These are phyloP conservation scores for Callosobruchus maculatus DNA, from an alignment of 2,888 invertebrate species.

Conservation along the genomic window DNA sequence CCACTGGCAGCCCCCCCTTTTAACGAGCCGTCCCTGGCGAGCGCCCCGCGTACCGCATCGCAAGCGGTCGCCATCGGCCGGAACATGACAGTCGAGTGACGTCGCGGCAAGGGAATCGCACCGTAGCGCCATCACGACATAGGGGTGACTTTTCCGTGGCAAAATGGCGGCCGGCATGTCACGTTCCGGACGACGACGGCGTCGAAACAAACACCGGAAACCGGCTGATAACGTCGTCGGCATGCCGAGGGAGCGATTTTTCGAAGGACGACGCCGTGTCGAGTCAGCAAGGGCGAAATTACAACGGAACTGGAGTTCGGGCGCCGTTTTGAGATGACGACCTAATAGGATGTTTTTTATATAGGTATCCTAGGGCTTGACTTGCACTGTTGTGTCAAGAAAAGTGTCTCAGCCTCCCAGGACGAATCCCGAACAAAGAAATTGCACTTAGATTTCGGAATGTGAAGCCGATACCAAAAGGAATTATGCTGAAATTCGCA, in stretches of 20 bases:
- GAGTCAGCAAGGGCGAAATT: conserved; percentile 8
- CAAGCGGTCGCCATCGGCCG: neutral
- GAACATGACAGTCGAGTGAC: conserved; percentile 10
- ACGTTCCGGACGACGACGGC: neutral
- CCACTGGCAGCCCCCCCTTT: neutral
- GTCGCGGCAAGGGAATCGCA: conserved; percentile 17
- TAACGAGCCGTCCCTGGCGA: neutral
- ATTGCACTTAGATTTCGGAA: too few species aligned
- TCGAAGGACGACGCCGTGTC: neutral
- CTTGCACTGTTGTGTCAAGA: too few species aligned
- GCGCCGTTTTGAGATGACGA: neutral
- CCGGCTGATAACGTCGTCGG: neutral
- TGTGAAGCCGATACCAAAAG: too few species aligned
- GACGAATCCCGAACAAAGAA: too few species aligned
- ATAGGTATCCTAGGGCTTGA: too few species aligned
- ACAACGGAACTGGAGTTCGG: neutral
- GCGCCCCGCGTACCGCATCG: neutral
- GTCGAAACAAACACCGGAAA: neutral
- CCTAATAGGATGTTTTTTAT: too few species aligned
- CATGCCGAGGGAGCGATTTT: neutral
- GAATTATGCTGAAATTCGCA: too few species aligned
- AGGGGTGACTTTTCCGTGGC: conserved; percentile 15
- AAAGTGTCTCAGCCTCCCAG: too few species aligned
- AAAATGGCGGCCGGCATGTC: neutral
- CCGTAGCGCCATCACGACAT: conserved; percentile 16